A percentile compares a stretch with the other conserved stretches of the same genome.
Evolutionary conservation across 2,888 invertebrate genomes (phyloP).

Genomic region (Rhingia rostrata): DNA sequence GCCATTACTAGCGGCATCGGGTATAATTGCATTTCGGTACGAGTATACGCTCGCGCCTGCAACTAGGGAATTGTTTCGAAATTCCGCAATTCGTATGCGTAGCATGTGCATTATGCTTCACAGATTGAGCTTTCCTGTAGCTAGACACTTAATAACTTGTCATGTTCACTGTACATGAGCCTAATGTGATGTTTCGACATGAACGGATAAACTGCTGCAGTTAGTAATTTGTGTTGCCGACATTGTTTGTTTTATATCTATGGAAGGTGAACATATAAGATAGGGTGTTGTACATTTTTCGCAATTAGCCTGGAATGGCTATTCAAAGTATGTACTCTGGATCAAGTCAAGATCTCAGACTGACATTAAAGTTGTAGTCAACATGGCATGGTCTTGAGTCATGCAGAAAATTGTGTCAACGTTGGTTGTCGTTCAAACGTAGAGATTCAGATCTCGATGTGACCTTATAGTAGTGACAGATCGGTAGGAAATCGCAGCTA

Average conservation of each 20-base stretch:
- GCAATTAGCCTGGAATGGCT: no score
- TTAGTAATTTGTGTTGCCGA: not conserved
- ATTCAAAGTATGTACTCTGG: no score
- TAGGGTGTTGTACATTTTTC: no score
- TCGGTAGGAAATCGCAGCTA: no score
- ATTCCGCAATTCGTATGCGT: conserved; percentile 2
- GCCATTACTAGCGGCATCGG: not conserved
- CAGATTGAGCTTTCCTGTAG: not conserved
- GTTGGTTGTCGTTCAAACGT: no score
- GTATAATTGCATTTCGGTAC: conserved; percentile 10
- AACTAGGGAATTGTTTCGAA: not conserved
- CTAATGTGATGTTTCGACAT: conserved; percentile 14
- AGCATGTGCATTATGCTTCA: not conserved
- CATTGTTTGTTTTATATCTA: not conserved
- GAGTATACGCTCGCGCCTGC: not conserved
- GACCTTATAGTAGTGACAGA: no score
- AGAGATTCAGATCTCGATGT: no score
- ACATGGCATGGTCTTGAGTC: no score
- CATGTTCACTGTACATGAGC: not conserved
- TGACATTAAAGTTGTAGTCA: no score
- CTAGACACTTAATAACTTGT: conserved; percentile 9
- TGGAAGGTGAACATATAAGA: not conserved
- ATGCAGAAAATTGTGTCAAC: no score
- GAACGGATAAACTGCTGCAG: not conserved
- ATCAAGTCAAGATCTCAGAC: no score